Evolutionary conservation across 2,113 vertebrate species (phyloP), one percentile per base, ranked within the genome.

Genomic region (Periophthalmus modestus): DNA sequence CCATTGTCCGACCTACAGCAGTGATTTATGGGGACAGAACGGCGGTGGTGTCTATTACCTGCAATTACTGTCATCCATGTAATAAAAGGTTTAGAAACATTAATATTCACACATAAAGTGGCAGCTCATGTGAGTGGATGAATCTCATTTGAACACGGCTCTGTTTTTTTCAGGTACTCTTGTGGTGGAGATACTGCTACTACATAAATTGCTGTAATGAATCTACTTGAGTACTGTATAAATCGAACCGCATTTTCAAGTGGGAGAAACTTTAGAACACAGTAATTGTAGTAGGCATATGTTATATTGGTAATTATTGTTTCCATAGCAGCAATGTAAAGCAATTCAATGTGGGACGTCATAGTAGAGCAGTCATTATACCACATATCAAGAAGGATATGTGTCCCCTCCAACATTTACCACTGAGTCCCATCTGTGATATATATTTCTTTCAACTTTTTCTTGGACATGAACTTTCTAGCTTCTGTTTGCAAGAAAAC

Each of bases 21-120:
- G 58, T 15, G 24, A 77, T 57, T 46, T 73, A 48, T 68, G 4
- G 10, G 2, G 21, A 66, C 77, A 54, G 79, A 73, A 77, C 69
- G 61, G 73, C 84, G 68, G 72, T 71, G 69, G 72, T 73, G 69
- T 61, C 71, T 75, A 82, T 71, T 78, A 75, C 75, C 71, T 80
- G 77, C 84, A 86, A 92, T 91, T 90, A 87, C 85, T 81, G 83
- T 85, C 72, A 78, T 63, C 69, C 66, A 65, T 65, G 68, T 80
- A 72, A 72, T 62, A 81, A 80, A 76, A 77, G n/a, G 74, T 77
- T 33, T 43, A 61, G n/a, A 15, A 4, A 55, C 4, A 59, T 69
- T 71, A 46, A 23, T 55, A 70, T 54, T 39, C 66, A 70, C 73
- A 48, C 12, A 24, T 52, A 54, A 75, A 80, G 18, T 43, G 19